Base-by-base conservation (phyloP, 53 echinoderm and acorn worm genomes). In the Stichopus horrens region DNA sequence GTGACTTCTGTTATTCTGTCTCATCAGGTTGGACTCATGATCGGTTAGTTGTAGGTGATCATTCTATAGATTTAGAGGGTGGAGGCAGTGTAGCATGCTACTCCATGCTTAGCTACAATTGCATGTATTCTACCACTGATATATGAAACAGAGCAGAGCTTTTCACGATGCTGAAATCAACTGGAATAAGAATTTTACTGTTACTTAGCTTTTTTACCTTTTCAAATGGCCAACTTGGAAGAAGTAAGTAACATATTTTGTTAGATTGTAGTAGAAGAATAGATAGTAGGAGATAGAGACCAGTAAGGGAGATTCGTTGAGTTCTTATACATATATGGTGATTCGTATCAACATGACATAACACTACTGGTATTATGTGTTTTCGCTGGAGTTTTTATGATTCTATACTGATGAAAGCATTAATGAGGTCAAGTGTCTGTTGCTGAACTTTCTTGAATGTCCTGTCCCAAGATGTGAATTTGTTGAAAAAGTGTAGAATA, bases 161-260 rank as follows among this genome's bases (percentile, higher is more conserved):
- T 55, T n/a, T 79, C 79, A 79, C 9, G 53, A 79, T 79, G 79
- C 10, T 79, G 54, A 53, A 79, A 13, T 13, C 54, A 7, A 54
- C 6, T 7, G 79, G 79, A 79, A 79, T 79, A 53, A 55, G 54
- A 79, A 53, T 79, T 53, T n/a, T 79, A 54, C 6, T 79, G 19
- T 53, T 53, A 79, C 8, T 79, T 18, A 56, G 79, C 20, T n/a
- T 79, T 55, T 19, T 79, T 54, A 18, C 54, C 53, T 79, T 53
- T n/a, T 7, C 79, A 13, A 54, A 79, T 79, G 79, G 52, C 53
- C 79, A 79, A 37, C 9, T 37, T 37, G 19, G 16, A 9, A 8
- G 19, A 18, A 20, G 75, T 63, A 16, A 63, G 63, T 63, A 63
- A 63, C 63, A 11, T 63, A 37, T 63, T 63, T 63, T 63, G 63